Conservation (phyloP, 2,113 vertebrate genomes). For the Oxygymnocypris stewartii region DNA sequence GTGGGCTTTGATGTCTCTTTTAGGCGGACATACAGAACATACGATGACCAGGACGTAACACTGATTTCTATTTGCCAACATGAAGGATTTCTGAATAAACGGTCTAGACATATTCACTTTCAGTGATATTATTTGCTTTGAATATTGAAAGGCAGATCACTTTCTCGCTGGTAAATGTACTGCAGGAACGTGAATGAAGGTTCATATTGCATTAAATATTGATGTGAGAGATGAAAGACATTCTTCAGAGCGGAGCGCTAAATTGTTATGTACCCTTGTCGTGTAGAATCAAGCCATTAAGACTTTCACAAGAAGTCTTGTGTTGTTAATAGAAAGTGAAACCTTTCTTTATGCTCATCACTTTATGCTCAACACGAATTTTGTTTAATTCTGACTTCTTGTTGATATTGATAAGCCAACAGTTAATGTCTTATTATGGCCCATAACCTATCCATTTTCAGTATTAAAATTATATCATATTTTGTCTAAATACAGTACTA, state of each 20-base stretch:
- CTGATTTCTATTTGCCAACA: too few relatives aligned
- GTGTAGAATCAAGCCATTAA: neutral
- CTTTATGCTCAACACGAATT: too few relatives aligned
- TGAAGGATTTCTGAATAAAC: neutral
- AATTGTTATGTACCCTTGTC: neutral
- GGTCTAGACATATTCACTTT: neutral
- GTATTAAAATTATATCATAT: neutral
- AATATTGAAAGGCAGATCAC: constrained; percentile 9
- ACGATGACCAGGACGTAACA: neutral
- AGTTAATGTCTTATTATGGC: neutral
- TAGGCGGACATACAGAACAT: neutral
- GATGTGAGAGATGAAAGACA: neutral
- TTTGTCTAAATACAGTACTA: neutral
- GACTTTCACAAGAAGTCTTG: neutral
- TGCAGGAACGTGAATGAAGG: neutral
- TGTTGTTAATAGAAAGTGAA: neutral
- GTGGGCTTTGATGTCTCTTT: constrained; percentile 24
- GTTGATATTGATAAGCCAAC: neutral
- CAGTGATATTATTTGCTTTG: neutral
- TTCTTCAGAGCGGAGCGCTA: neutral
- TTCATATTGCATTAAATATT: neutral
- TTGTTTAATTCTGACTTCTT: neutral
- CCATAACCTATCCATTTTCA: neutral
- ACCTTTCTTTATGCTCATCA: neutral
- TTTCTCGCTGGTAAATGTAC: neutral